Percentiles rank a stretch among this genome's conserved stretches.
These are phyloP conservation scores for Synanthedon andrenaeformis DNA, from an alignment of 2,888 invertebrate genomes.

Conservation along the genomic window DNA sequence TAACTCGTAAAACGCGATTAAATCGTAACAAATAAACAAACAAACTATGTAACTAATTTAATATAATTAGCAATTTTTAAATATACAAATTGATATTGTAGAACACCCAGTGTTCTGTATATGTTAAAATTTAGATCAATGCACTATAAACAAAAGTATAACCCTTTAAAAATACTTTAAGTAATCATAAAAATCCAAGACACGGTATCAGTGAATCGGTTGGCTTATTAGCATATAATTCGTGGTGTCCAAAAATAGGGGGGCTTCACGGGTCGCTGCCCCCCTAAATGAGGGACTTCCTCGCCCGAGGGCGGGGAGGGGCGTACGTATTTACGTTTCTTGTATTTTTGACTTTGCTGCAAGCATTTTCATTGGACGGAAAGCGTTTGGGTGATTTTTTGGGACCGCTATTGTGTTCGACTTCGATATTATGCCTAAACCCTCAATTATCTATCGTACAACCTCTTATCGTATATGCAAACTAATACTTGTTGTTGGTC, in stretches of 20 bases:
- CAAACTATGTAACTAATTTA: too few species aligned
- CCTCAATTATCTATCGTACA: background rate
- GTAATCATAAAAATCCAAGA: conserved; percentile 25
- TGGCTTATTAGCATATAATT: conserved; percentile 66
- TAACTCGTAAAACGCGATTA: too few species aligned
- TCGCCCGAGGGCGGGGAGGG: conserved; percentile 49
- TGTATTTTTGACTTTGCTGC: conserved; percentile 20
- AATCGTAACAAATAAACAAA: too few species aligned
- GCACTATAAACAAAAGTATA: background rate
- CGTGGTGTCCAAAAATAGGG: conserved; percentile 47
- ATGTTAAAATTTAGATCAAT: too few species aligned
- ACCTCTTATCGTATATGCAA: too few species aligned
- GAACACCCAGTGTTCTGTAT: too few species aligned
- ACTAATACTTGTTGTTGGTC: too few species aligned
- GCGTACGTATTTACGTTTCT: conserved; percentile 24
- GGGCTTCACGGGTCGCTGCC: conserved; percentile 63
- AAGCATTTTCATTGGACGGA: conserved; percentile 34
- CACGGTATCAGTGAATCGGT: conserved; percentile 41
- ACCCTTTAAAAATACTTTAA: conserved; percentile 8
- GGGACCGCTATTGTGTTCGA: background rate
- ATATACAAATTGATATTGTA: too few species aligned
- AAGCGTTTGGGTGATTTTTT: conserved; percentile 21
- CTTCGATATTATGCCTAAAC: background rate
- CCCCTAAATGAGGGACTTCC: conserved; percentile 65
- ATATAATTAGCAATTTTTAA: too few species aligned